phyloP scores from a whole-genome alignment of 2,888 invertebrate genomes.

The Phymatocera aterrima region DNA sequence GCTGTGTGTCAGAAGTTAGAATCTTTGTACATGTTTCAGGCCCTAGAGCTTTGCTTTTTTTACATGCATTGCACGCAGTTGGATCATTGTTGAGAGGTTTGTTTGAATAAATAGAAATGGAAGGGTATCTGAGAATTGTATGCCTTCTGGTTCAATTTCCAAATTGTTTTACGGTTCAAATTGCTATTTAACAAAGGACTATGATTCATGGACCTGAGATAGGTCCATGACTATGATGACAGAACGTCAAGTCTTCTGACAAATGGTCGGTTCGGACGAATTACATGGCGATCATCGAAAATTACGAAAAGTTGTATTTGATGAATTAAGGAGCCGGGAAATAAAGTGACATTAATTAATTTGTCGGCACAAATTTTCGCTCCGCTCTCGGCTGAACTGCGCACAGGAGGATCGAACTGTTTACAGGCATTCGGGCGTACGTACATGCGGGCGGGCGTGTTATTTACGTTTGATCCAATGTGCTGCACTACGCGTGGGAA shows the following conservation, averaged over 20 bases:
- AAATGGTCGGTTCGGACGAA: background rate
- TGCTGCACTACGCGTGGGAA: slow-evolving; percentile 4
- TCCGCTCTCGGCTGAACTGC: background rate
- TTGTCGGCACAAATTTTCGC: background rate
- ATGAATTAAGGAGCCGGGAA: background rate
- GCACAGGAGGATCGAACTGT: slow-evolving; percentile 29
- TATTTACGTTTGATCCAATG: slow-evolving; percentile 38
- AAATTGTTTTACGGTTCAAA: background rate
- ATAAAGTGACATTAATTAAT: background rate
- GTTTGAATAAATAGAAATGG: too few species aligned
- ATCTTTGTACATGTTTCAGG: too few species aligned
- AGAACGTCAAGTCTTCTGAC: background rate
- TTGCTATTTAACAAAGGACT: slow-evolving; percentile 3
- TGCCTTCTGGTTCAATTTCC: background rate
- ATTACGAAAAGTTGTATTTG: background rate
- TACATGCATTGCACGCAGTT: too few species aligned
- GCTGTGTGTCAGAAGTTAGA: too few species aligned
- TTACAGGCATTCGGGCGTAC: slow-evolving; percentile 36
- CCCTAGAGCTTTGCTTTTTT: too few species aligned
- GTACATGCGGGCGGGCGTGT: slow-evolving; percentile 19
- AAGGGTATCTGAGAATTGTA: too few species aligned
- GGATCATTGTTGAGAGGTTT: too few species aligned
- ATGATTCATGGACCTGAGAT: too few species aligned
- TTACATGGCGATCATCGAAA: background rate
- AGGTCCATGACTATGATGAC: too few species aligned